Conservation (phyloP, 1,140 invertebrate species). For the Rhynchophorus ferrugineus region DNA sequence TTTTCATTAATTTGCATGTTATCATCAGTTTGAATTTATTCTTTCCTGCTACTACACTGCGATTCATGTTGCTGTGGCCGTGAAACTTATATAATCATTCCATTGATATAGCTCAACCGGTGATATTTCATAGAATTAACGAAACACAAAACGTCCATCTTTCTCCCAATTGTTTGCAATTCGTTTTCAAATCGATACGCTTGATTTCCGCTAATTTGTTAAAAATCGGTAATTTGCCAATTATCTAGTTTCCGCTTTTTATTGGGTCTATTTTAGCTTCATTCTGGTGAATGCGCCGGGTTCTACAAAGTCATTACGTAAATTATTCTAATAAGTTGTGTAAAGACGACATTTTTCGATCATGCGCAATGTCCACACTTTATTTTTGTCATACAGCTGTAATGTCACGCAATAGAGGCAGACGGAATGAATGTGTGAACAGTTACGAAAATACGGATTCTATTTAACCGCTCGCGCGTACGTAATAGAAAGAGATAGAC, state of each 20-base stretch:
- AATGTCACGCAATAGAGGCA: background rate
- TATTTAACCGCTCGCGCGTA: background rate
- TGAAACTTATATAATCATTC: conserved; percentile 31
- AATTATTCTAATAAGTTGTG: too few species aligned
- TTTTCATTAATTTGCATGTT: too few species aligned
- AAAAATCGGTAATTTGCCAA: conserved; percentile 5
- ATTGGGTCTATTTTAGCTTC: too few species aligned
- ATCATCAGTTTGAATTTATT: too few species aligned
- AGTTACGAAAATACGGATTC: background rate
- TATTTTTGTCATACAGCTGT: background rate
- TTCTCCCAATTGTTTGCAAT: conserved; percentile 14
- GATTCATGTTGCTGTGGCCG: conserved; percentile 24
- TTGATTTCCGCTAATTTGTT: conserved; percentile 10
- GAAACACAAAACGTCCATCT: conserved; percentile 9
- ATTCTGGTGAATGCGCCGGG: background rate
- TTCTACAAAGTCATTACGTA: too few species aligned
- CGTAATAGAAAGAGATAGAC: background rate
- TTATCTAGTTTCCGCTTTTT: too few species aligned
- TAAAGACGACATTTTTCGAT: too few species aligned
- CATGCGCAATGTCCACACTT: too few species aligned
- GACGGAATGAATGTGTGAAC: background rate
- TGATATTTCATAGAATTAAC: conserved; percentile 12
- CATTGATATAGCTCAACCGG: conserved; percentile 9
- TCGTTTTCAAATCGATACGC: conserved; percentile 8
- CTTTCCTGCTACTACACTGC: conserved; percentile 1